A percentile compares a stretch with the other conserved stretches of the same genome.
These are phyloP conservation scores for Hemistola chrysoprasaria DNA, from an alignment of 2,888 invertebrate species.

Conservation along the genomic window DNA sequence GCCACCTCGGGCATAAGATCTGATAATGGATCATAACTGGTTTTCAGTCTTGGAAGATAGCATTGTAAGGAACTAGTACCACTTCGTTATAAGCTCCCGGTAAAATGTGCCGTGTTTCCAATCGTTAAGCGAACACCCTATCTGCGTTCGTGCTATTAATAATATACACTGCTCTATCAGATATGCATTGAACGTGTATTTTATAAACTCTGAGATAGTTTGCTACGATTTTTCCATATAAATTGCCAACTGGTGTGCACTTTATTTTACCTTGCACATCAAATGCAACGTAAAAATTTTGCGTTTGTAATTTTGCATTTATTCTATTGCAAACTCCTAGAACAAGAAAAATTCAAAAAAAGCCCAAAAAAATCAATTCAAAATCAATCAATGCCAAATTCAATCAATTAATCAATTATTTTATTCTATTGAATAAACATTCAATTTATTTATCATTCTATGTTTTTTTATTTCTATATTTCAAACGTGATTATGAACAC, in stretches of 20 bases:
- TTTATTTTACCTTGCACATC: background rate
- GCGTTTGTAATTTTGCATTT: no score
- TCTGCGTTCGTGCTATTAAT: constrained; percentile 70
- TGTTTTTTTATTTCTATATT: no score
- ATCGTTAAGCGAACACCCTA: constrained; percentile 64
- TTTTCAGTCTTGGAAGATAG: constrained; percentile 70
- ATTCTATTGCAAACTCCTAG: no score
- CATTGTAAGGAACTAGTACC: constrained; percentile 75
- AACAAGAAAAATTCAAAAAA: no score
- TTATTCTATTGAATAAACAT: no score
- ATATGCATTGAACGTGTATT: constrained; percentile 54
- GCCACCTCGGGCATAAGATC: constrained; percentile 76
- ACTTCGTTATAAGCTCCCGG: constrained; percentile 75
- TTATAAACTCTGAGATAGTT: constrained; percentile 37
- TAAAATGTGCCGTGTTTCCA: constrained; percentile 58
- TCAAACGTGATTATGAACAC: no score
- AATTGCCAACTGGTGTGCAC: constrained; percentile 5
- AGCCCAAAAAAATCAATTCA: no score
- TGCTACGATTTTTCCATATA: constrained; percentile 27
- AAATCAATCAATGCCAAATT: no score
- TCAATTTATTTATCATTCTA: no score
- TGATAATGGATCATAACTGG: constrained; percentile 79
- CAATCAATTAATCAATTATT: no score
- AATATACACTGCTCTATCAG: constrained; percentile 65
- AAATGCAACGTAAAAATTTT: no score